Evolutionary conservation across 2,113 vertebrate genomes (phyloP).

Genomic region (Psilopogon haemacephalus): DNA sequence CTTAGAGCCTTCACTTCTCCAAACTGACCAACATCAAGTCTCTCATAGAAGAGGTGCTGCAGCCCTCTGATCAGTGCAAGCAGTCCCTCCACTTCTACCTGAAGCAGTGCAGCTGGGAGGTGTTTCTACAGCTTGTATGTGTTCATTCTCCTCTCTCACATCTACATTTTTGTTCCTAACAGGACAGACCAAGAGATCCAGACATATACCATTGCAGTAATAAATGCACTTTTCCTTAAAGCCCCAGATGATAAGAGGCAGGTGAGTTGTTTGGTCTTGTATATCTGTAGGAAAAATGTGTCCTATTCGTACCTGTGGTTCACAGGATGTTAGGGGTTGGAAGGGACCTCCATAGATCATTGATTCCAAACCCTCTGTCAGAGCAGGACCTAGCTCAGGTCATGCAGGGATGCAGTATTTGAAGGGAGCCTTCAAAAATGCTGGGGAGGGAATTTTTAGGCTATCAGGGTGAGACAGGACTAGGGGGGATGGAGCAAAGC

Average conservation of each 20-base stretch:
- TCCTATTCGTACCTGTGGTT: neutral
- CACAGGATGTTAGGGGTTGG: too few species aligned
- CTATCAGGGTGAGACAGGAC: too few species aligned
- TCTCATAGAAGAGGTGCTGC: too few species aligned
- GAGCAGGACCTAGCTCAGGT: too few species aligned
- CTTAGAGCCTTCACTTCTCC: too few species aligned
- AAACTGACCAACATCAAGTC: too few species aligned
- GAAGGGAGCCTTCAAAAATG: too few species aligned
- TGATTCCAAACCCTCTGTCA: too few species aligned
- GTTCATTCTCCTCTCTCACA: neutral
- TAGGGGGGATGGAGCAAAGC: too few species aligned
- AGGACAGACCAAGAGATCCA: conserved; percentile 98
- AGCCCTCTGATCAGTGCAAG: neutral
- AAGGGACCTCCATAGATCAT: too few species aligned
- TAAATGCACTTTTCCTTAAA: conserved; percentile 98
- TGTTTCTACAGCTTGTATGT: neutral
- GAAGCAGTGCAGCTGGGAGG: neutral
- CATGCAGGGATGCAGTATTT: too few species aligned
- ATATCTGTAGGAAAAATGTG: neutral
- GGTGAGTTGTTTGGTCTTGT: conserved; percentile 72
- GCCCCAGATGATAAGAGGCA: conserved; percentile 96
- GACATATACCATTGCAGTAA: conserved; percentile 95
- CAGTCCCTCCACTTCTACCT: neutral
- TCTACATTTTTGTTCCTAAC: conserved; percentile 19
- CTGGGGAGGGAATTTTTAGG: too few species aligned